Conservation (phyloP, 2,888 invertebrate species). For the Alitta virens region DNA sequence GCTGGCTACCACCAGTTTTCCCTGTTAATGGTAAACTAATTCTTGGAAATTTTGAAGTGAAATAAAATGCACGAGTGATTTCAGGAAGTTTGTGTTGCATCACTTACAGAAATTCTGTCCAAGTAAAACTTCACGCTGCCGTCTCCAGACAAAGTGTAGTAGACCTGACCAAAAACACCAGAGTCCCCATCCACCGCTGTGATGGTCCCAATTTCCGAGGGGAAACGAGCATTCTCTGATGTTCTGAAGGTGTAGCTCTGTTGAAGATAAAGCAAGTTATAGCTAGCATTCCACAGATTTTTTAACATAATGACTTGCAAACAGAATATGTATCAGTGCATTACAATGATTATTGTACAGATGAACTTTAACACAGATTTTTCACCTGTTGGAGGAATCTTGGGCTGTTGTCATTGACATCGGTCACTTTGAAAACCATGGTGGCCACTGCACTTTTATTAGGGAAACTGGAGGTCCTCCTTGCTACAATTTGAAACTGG, state of each 20-base stretch:
- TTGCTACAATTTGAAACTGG: too few relatives aligned
- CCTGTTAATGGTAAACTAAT: background rate
- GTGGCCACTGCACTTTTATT: conserved; percentile 10
- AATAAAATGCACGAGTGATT: background rate
- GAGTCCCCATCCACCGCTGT: conserved; percentile 76
- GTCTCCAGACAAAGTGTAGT: conserved; percentile 61
- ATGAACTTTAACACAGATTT: background rate
- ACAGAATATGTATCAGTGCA: background rate
- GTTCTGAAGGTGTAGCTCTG: conserved; percentile 4
- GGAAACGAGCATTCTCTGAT: background rate
- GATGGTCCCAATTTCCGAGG: conserved; percentile 58
- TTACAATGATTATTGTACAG: background rate
- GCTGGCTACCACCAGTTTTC: background rate
- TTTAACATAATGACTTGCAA: background rate
- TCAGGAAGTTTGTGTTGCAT: background rate
- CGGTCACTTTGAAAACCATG: background rate
- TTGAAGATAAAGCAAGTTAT: background rate
- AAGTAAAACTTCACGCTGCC: conserved; percentile 7
- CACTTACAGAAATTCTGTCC: conserved; percentile 3
- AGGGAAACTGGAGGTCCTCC: conserved; percentile 13
- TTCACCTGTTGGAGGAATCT: conserved; percentile 4
- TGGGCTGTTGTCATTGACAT: conserved; percentile 15
- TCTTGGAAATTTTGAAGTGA: background rate
- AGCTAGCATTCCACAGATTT: background rate
- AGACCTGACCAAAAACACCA: conserved; percentile 86